A percentile compares a stretch with the other conserved stretches of the same genome.
These are phyloP conservation scores for Liopterus haemorrhoidalis DNA, from an alignment of 2,888 invertebrate species.

Conservation along the genomic window DNA sequence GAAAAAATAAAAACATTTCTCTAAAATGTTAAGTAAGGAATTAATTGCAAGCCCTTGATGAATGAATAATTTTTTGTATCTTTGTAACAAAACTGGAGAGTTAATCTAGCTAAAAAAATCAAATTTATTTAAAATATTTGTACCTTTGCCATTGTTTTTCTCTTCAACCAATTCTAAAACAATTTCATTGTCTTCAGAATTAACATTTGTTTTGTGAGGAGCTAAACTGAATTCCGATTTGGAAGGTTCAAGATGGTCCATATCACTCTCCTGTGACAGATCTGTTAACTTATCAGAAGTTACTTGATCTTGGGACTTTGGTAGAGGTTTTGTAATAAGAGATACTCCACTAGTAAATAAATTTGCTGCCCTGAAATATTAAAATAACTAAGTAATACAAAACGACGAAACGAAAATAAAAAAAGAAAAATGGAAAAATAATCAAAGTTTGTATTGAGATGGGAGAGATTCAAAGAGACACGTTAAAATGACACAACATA, in stretches of 20 bases:
- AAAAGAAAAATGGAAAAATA: background rate
- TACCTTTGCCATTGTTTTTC: conserved; percentile 34
- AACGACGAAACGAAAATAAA: conserved; percentile 2
- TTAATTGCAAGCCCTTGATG: no score
- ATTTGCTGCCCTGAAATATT: conserved; percentile 44
- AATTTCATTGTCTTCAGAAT: conserved; percentile 24
- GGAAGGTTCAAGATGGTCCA: conserved; percentile 24
- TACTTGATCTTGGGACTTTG: conserved; percentile 24
- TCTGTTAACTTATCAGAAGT: conserved; percentile 21
- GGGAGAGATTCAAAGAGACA: no score
- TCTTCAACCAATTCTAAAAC: conserved; percentile 23
- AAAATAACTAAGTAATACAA: background rate
- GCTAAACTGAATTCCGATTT: conserved; percentile 23
- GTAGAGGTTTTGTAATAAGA: conserved; percentile 17
- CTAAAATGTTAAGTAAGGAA: no score
- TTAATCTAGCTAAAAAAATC: no score
- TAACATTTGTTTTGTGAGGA: conserved; percentile 15
- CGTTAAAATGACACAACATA: no score
- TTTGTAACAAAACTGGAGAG: no score
- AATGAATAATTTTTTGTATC: no score
- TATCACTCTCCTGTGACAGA: conserved; percentile 31
- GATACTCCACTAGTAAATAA: conserved; percentile 43
- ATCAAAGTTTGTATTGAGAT: no score
- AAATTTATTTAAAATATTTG: background rate
- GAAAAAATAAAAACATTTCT: no score